Base-by-base conservation (phyloP, 2,888 invertebrate species). In the Sphaeridia pumilis region DNA sequence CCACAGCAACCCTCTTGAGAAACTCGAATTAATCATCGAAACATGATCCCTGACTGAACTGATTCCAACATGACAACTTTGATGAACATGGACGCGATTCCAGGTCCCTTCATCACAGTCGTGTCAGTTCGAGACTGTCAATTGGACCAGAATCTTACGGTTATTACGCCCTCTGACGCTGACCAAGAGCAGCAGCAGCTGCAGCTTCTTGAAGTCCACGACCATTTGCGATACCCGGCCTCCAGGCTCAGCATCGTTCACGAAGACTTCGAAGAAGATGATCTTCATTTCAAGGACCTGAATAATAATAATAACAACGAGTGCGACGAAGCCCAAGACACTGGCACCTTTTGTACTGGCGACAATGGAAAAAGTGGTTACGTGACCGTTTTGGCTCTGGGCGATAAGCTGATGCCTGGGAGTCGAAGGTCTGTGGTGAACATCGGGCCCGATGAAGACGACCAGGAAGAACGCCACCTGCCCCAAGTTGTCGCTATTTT, bases 61-160 rank as follows among this genome's bases (percentile, higher is more conserved):
- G n/a, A n/a, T n/a, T n/a, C n/a, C n/a, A n/a, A n/a, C n/a, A n/a
- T n/a, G n/a, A n/a, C n/a, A n/a, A n/a, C n/a, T n/a, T n/a, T n/a
- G 20, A 17, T 38, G 5, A 38, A 36, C 26, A 35, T 45, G 20
- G 46, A 43, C 2, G 27, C 45, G n/a, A 44, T 46, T 24, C 20
- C 42, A 27, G 64, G 64, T 22, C 64, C 64, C 44, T 64, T 64
- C 47, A 62, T 64, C 38, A 64, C 64, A 42, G 64, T 64, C 45
- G 62, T 64, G 14, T 61, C 61, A 12, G 64, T 64, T 17, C 60
- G 63, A 43, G 64, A 61, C 10, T 49, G 59, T 54, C 57, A 56
- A 48, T 59, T 58, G 56, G 61, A 61, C 49, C 62, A 59, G 49
- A 64, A 62, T 55, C 52, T 64, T 54, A 64, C 64, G 41, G 64